Conservation (phyloP, 2,797 vertebrate genomes). For the Tauraco hartlaubi region DNA sequence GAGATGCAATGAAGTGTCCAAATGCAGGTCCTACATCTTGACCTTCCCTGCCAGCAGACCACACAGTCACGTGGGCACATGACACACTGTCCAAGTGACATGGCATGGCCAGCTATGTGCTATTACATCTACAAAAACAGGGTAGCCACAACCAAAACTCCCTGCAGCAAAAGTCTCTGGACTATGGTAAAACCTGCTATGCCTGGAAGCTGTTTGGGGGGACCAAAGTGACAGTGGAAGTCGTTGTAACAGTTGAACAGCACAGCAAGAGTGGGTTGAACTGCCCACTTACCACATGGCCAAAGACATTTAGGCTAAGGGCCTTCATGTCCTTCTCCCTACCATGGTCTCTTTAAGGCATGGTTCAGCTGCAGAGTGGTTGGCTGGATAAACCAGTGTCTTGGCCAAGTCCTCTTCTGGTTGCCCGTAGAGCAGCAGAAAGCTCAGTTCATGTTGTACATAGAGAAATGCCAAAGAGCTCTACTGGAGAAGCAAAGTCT, state of each 20-base stretch:
- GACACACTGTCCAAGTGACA: rapidly evolving
- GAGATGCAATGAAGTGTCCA: not conserved
- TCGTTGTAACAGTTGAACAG: not conserved
- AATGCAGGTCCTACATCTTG: not conserved
- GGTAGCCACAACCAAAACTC: not conserved
- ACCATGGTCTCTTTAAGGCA: not conserved
- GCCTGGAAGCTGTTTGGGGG: not conserved
- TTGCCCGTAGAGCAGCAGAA: not conserved
- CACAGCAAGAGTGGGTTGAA: not conserved
- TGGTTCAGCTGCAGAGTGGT: not conserved
- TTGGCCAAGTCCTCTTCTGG: not conserved
- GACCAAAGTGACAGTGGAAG: not conserved
- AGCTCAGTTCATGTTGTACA: not conserved
- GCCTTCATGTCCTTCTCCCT: not conserved
- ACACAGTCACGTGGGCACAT: not conserved
- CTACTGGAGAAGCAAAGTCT: not conserved
- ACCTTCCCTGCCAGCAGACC: not conserved
- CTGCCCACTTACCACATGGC: not conserved
- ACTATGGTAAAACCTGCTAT: not conserved
- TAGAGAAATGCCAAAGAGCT: not conserved
- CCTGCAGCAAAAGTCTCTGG: not conserved
- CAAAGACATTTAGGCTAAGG: not conserved
- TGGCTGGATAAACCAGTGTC: not conserved
- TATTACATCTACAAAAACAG: not conserved
- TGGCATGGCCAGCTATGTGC: not conserved